phyloP scores from a whole-genome alignment of 2,113 vertebrate genomes.

The Motacilla alba region DNA sequence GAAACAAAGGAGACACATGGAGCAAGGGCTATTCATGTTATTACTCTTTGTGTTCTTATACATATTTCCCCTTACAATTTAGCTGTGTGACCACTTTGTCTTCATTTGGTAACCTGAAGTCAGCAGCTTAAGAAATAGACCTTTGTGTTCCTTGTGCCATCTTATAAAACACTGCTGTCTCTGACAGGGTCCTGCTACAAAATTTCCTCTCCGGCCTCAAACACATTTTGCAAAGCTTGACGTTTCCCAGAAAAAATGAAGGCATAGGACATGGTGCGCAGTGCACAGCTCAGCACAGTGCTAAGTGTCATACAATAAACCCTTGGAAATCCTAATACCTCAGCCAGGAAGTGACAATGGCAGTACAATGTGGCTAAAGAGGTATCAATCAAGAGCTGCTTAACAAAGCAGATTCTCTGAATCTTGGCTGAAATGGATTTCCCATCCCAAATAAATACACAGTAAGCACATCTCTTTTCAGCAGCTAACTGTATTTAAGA shows the following conservation, averaged over 20 bases:
- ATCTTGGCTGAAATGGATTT: neutral
- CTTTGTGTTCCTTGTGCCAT: neutral
- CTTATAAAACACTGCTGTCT: neutral
- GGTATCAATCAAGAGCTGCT: neutral
- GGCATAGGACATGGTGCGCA: neutral
- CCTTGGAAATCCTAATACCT: neutral
- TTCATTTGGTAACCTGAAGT: neutral
- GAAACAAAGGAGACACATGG: neutral
- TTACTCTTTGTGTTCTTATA: neutral
- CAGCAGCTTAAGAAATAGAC: neutral
- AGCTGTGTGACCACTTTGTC: neutral
- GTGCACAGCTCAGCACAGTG: neutral
- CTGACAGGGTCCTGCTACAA: neutral
- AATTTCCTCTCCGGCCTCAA: neutral
- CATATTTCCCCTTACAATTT: neutral
- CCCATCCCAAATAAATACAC: neutral
- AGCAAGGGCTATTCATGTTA: neutral
- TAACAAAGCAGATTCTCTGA: neutral
- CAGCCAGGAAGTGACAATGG: neutral
- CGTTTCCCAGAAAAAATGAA: neutral
- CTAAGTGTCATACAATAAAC: neutral
- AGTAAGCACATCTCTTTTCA: neutral
- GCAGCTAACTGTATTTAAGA: neutral
- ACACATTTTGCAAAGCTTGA: neutral
- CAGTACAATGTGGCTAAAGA: neutral